Evolutionary conservation across 2,113 vertebrate genomes (phyloP), one percentile per base, ranked within the genome.

Genomic region (Zosterops hypoxanthus): DNA sequence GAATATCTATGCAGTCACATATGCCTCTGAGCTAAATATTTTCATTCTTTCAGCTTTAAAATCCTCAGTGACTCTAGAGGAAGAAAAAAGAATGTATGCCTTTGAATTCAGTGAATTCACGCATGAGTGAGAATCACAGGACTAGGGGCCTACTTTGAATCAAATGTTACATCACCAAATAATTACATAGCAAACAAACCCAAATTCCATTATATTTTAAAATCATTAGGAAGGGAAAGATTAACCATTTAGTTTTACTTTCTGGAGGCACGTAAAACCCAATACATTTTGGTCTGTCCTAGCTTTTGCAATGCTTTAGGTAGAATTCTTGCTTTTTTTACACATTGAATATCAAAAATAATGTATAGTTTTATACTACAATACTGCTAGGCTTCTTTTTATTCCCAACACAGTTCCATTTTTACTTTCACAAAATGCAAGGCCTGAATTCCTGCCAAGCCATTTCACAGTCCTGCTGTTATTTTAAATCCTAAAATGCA

Each of bases 11-110:
- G 53, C 34, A 86, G 85, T 81, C 71, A 49, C 44, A 60, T 36
- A 78, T 88, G 82, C 76, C 93, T 83, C 86, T 82, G 69, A 96
- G 92, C 76, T 90, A 95, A 81, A 29, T 83, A 86, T 64, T 96
- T 90, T 79, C 69, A 77, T 93, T 94, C 65, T 90, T 94, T 66
- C 80, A 94, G 50, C 64, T 88, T 82, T 63, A 39, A 72, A 85
- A 91, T 78, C 56, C 39, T 86, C 71, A 34, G 42, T 90, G 78
- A 82, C 73, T 92, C 81, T n/a, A 63, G 24, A 89, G 24, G 50
- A 85, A 89, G 17, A 73, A 47, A 76, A 86, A 75, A 86, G 10
- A 93, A 88, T 52, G 8, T 61, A 57, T 82, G 77, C 47, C 53
- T 87, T 82, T 79, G 19, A 92, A 80, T 91, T 80, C 60, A 56